Base-by-base conservation (phyloP, 2,113 vertebrate genomes). In the Delphinus delphis region DNA sequence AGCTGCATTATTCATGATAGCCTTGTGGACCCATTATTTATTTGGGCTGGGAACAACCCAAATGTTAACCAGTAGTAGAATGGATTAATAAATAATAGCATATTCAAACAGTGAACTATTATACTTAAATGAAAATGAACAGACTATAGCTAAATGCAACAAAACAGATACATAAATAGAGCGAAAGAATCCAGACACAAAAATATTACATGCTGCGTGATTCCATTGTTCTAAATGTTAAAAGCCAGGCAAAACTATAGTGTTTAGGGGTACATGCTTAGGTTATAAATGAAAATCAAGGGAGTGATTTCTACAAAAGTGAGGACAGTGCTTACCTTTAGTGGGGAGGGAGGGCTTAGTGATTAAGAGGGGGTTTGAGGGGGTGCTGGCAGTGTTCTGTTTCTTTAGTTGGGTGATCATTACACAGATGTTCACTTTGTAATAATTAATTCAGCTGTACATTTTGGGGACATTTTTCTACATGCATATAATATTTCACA, bases 81-180 rank as follows among this genome's bases (percentile, higher is more conserved):
- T 70, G 79, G 65, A 47, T 63, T 81, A 80, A 58, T 80, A 93
- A 95, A 93, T 95, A 58, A 8, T 44, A 76, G n/a, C 73, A 76
- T 91, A 68, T 81, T 67, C 47, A 62, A 76, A 60, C 14, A 82
- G 21, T 38, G 21, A 36, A 55, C 44, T 90, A 17, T 92, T 63
- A 60, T 33, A 55, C 47, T 71, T 88, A 81, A 47, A 41, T 81
- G 93, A 77, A 50, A 86, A 74, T 55, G 36, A 87, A 81, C 31
- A 81, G 21, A 60, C 33, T 83, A 20, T 0, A 91, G 53, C 53
- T 87, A n/a, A 25, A 67, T 44, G 38, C 7, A 60, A 38, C 44
- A 31, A 91, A 82, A 58, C 55, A 71, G 44, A 41, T 65, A 28
- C 11, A 71, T 47, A 65, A 44, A 91, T 18, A 93, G 28, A 55